Conservation (phyloP, 2,888 invertebrate genomes). For the Hedychridium roseum region DNA sequence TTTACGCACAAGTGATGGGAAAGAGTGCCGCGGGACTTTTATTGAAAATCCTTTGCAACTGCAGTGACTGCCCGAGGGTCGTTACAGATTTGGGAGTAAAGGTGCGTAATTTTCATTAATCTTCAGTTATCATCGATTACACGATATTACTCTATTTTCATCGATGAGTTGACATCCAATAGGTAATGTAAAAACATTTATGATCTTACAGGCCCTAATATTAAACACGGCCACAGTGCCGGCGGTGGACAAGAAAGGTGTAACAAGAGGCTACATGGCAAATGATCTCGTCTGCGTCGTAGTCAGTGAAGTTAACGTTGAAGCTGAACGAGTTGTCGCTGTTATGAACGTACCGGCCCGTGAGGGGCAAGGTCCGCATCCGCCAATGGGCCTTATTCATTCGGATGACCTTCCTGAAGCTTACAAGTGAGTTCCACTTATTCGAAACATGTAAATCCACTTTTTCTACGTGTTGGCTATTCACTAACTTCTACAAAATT, state of each 20-base stretch:
- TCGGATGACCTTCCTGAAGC: conserved; percentile 81
- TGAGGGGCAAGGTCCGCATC: conserved; percentile 76
- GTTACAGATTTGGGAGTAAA: conserved; percentile 88
- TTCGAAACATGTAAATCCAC: no score
- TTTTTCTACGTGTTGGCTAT: conserved; percentile 26
- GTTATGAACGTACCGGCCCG: conserved; percentile 84
- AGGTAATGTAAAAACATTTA: background rate
- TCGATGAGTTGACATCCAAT: background rate
- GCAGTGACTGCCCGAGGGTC: conserved; percentile 79
- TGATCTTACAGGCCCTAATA: conserved; percentile 55
- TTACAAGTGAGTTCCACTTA: conserved; percentile 81
- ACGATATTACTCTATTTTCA: conserved; percentile 1
- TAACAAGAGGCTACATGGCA: conserved; percentile 79
- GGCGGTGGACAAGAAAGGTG: conserved; percentile 82
- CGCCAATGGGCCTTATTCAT: conserved; percentile 83
- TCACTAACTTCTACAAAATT: conserved; percentile 36
- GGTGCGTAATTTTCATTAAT: conserved; percentile 65
- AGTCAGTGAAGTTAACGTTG: conserved; percentile 85
- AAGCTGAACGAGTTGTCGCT: conserved; percentile 86
- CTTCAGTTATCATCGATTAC: background rate
- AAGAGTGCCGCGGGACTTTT: conserved; percentile 77
- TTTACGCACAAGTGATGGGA: conserved; percentile 81
- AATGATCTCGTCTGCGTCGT: conserved; percentile 90
- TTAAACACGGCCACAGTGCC: conserved; percentile 70
- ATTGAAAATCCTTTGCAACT: conserved; percentile 85